Base-by-base conservation (phyloP, 1,140 invertebrate species). In the Drosophila pectinifera region DNA sequence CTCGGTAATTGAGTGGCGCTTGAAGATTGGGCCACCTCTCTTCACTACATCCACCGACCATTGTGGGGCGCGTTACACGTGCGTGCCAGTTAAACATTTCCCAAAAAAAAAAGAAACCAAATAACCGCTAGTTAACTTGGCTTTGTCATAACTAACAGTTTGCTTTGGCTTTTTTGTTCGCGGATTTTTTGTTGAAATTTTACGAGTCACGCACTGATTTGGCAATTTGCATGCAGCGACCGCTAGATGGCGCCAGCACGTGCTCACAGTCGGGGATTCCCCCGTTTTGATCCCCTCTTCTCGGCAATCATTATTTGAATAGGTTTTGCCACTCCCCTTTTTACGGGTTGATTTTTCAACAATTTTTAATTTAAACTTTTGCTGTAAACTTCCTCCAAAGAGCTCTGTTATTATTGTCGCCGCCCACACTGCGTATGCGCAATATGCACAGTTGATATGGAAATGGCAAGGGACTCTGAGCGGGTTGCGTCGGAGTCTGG, bases 121-220 rank as follows among this genome's bases (percentile, higher is more conserved):
- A 77, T 55, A 61, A 61, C 54, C 72, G 45, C 59, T 81, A 77
- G 78, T 76, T 72, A 75, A 45, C 48, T 80, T 62, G 67, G 73
- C 61, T 76, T 77, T 80, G 73, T 76, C 78, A 80, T 81, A 81
- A 63, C 78, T 77, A 80, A 80, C 74, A 63, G 74, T 80, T 70
- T 77, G 53, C 68, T 61, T 73, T 34, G 39, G 61, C 49, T 69
- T 46, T 39, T 63, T 62, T 49, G 51, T 67, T 54, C 46, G 73
- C 42, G 24, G 20, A 18, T 28, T 54, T 58, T 58, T 57, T 39
- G 42, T 63, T 24, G 18, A 57, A 69, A 78, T 80, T 65, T 78
- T n/a, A 75, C 82, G 64, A 85, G 82, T 85, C 82, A 86, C 82
- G 82, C 82, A 86, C 82, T 86, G 82, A 81, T 86, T 80, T 85